A percentile compares a stretch with the other conserved stretches of the same genome.
These are phyloP conservation scores for Anoplopoma fimbria DNA, from an alignment of 2,113 vertebrate genomes.

Conservation along the genomic window DNA sequence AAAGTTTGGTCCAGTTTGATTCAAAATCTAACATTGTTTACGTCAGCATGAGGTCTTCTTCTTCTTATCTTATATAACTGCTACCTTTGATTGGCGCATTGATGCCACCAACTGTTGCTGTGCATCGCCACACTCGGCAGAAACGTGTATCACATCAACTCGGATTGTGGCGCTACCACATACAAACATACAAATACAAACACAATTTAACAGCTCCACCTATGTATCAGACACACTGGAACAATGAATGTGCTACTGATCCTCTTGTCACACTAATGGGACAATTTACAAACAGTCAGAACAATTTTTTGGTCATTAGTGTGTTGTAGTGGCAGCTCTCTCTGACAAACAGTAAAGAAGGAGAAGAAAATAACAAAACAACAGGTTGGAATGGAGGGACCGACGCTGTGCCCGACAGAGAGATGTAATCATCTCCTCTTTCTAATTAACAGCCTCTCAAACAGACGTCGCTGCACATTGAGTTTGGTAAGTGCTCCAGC, in stretches of 20 bases:
- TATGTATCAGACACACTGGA: too few relatives aligned
- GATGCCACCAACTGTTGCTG: too few relatives aligned
- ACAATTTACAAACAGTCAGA: not conserved
- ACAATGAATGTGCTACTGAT: not conserved
- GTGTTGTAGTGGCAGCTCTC: not conserved
- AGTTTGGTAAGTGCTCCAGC: conserved; percentile 38
- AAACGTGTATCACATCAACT: too few relatives aligned
- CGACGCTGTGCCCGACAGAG: not conserved
- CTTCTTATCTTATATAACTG: too few relatives aligned
- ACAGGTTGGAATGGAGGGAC: not conserved
- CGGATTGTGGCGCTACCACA: too few relatives aligned
- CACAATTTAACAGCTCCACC: too few relatives aligned
- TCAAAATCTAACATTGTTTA: too few relatives aligned
- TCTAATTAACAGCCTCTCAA: conserved; percentile 64
- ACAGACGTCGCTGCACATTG: conserved; percentile 35
- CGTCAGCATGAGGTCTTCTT: too few relatives aligned
- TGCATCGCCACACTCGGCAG: too few relatives aligned
- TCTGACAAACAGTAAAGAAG: conserved; percentile 7
- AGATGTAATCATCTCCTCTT: conserved; percentile 62
- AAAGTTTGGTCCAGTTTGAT: too few relatives aligned
- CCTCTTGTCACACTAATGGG: not conserved
- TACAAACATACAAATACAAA: too few relatives aligned
- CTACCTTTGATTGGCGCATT: too few relatives aligned
- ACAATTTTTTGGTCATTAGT: not conserved
- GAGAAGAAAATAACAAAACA: not conserved